These are phyloP conservation scores for Bombus consobrinus DNA, from an alignment of 1,140 invertebrate genomes.

Conservation along the genomic window DNA sequence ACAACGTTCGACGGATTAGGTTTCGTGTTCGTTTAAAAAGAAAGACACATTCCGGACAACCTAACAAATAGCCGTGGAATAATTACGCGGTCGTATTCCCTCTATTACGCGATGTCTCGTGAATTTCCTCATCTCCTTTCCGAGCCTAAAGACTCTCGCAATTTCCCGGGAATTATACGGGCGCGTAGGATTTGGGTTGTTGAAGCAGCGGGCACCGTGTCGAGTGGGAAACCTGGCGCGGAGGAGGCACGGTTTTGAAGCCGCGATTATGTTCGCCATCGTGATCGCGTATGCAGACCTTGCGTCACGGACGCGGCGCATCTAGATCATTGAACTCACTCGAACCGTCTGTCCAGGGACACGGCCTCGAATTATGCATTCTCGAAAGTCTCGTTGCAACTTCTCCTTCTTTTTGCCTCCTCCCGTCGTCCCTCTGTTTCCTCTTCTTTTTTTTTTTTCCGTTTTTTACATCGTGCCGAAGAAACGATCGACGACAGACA, in stretches of 20 bases:
- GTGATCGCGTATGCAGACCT: slow-evolving; percentile 38
- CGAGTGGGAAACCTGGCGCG: not conserved
- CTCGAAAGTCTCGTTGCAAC: not conserved
- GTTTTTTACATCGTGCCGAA: no score
- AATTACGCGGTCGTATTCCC: not conserved
- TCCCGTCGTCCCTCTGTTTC: no score
- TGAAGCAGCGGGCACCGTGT: not conserved
- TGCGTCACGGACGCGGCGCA: slow-evolving; percentile 17
- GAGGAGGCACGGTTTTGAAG: not conserved
- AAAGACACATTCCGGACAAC: fast-evolving
- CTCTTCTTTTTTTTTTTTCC: not conserved
- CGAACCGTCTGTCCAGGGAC: slow-evolving; percentile 9
- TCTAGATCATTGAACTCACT: slow-evolving; percentile 47
- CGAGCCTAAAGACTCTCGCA: fast-evolving
- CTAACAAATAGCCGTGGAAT: no score
- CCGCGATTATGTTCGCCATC: slow-evolving; percentile 38
- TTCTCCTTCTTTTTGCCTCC: not conserved
- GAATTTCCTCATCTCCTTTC: not conserved
- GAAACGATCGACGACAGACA: not conserved
- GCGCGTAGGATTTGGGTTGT: no score
- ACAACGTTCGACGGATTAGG: fast-evolving
- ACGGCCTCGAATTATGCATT: slow-evolving; percentile 32
- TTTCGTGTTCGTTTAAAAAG: no score
- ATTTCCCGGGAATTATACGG: not conserved
- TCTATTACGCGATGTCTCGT: not conserved